Evolutionary conservation across 2,888 invertebrate species (phyloP).

Genomic region (Limnephilus rhombicus): DNA sequence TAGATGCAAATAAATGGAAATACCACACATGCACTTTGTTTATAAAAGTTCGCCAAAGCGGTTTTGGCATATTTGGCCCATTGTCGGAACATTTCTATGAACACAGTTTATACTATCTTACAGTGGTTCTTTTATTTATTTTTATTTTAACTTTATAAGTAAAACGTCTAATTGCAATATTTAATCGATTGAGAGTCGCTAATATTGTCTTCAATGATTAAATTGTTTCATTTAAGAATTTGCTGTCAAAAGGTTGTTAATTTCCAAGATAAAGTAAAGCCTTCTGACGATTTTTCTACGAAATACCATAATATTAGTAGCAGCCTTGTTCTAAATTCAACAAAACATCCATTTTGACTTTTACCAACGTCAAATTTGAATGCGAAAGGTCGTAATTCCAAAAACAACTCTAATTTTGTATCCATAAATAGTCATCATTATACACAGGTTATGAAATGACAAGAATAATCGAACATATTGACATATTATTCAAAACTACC

Average conservation of each 20-base stretch:
- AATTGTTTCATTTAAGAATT: too few species aligned
- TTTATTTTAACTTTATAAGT: too few species aligned
- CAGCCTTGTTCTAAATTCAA: not conserved
- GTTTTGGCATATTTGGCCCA: not conserved
- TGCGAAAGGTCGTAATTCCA: not conserved
- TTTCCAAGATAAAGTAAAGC: not conserved
- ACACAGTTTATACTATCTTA: too few species aligned
- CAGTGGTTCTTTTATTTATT: too few species aligned
- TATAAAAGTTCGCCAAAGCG: not conserved
- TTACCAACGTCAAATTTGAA: not conserved
- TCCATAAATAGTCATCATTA: not conserved
- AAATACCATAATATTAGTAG: not conserved
- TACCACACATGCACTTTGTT: too few species aligned
- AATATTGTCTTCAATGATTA: too few species aligned
- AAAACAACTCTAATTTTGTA: not conserved
- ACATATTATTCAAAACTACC: not conserved
- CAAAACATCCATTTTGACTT: not conserved
- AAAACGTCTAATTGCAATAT: too few species aligned
- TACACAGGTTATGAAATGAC: not conserved
- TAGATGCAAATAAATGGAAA: too few species aligned
- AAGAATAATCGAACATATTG: not conserved
- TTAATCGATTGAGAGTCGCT: too few species aligned
- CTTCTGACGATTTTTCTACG: not conserved
- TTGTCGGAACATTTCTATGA: not conserved
- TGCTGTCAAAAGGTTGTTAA: not conserved